phyloP scores from a whole-genome alignment of 2,113 vertebrate species.

The Albula goreensis region DNA sequence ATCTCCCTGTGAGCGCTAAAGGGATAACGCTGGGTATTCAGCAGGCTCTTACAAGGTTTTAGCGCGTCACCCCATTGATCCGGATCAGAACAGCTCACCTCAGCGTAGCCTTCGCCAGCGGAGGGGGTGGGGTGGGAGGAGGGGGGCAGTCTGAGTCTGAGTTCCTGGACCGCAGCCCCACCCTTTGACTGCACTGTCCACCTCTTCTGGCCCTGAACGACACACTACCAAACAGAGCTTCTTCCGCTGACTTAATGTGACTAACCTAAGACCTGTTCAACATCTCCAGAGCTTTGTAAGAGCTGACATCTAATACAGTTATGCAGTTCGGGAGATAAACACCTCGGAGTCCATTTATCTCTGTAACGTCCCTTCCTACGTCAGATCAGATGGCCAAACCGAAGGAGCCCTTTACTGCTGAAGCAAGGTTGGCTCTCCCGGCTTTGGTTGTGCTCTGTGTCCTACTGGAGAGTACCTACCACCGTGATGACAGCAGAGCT shows the following conservation, averaged over 20 bases:
- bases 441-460: not conserved
- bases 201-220: not conserved
- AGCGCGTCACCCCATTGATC: not conserved
- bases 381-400: too few relatives aligned
- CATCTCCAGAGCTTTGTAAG: not conserved
- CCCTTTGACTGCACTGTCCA: not conserved
- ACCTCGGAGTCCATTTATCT: not conserved
- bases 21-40: not conserved
- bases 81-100: not conserved
- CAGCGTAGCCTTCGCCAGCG: not conserved
- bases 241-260: not conserved
- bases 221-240: not conserved
- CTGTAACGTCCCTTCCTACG: not conserved
- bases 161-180: not conserved
- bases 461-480: not conserved
- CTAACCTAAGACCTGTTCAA: not conserved
- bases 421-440: not conserved
- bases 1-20: not conserved
- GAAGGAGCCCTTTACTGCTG: not conserved
- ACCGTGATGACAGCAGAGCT: not conserved
- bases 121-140: not conserved
- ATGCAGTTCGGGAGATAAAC: not conserved
- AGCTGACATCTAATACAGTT: not conserved
- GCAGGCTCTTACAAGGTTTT: not conserved
- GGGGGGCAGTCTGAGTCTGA: not conserved